phyloP scores from a whole-genome alignment of 1,140 invertebrate genomes.

The Trissolcus basalis region DNA sequence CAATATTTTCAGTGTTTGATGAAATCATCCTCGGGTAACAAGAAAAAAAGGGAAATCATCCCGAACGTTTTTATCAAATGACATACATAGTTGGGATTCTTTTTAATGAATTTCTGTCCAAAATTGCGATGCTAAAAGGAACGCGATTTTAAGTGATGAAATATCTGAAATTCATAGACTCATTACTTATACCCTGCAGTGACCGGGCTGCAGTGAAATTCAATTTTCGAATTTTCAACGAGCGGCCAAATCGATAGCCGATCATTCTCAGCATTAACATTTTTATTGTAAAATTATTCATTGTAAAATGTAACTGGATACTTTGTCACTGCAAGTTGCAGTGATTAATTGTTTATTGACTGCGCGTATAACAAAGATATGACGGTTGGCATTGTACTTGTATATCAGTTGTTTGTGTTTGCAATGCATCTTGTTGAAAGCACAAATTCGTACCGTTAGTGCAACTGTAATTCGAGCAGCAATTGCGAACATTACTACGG shows the following conservation, averaged over 20 bases:
- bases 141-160: constrained; percentile 6
- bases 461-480: constrained; percentile 32
- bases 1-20: constrained; percentile 39
- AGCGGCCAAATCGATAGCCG: not conserved
- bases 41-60: no score
- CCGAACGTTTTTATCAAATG: no score
- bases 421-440: constrained; percentile 29
- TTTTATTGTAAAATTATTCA: constrained; percentile 1
- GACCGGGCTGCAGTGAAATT: no score
- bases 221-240: no score
- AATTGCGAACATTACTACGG: constrained; percentile 10
- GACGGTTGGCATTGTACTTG: constrained; percentile 12
- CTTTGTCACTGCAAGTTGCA: not conserved
- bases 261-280: not conserved
- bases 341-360: constrained; percentile 9
- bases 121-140: not conserved
- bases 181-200: no score
- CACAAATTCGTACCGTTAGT: constrained; percentile 22
- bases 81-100: no score
- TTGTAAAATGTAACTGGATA: no score
- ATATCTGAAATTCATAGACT: no score
- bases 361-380: constrained; percentile 12
- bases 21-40: constrained; percentile 2
- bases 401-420: constrained; percentile 26
- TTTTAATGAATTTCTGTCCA: no score